Evolutionary conservation across 2,113 vertebrate species (phyloP), one percentile per base, ranked within the genome.

Genomic region (Melanocharis versteri): DNA sequence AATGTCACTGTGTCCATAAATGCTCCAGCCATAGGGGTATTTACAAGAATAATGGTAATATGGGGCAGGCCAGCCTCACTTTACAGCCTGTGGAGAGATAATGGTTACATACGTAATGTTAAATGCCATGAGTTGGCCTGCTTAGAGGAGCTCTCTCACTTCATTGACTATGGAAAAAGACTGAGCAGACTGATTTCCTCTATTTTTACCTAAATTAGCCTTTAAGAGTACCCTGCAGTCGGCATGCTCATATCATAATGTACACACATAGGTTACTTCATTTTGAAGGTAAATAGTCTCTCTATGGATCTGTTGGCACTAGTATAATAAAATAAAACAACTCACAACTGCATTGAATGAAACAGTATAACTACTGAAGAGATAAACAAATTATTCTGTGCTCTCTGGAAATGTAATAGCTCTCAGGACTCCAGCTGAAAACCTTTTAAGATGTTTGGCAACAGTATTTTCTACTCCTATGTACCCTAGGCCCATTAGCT

Each of bases 371-470:
- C 56, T 79, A 87, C 44, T 58, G 31, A 84, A 94, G 83, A 78
- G 60, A 92, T 50, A 92, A 92, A 96, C 90, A 94, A 95, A 96
- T 94, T 72, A 89, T 84, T 87, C 72, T 75, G 37, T 48, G 48
- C 45, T 89, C 65, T 87, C 72, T 93, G 77, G 83, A 93, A 90
- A 89, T 39, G 23, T 87, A 94, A 94, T 89, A 93, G 91, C 56
- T 89, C 71, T 91, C 69, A 88, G 45, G 64, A 89, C 75, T 90
- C 83, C 76, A 71, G 77, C 91, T 72, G 70, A 96, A 96, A 96
- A 90, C 68, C 90, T 96, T 96, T 95, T 94, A 95, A 94, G 77
- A 68, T 92, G 90, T 93, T 90, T 95, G 71, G 71, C 83, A 93
- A 87, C 90, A 89, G 15, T 93, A 93, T 96, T 92, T 96, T 93